phyloP scores from a whole-genome alignment of 2,113 vertebrate genomes.

The Mellivora capensis region DNA sequence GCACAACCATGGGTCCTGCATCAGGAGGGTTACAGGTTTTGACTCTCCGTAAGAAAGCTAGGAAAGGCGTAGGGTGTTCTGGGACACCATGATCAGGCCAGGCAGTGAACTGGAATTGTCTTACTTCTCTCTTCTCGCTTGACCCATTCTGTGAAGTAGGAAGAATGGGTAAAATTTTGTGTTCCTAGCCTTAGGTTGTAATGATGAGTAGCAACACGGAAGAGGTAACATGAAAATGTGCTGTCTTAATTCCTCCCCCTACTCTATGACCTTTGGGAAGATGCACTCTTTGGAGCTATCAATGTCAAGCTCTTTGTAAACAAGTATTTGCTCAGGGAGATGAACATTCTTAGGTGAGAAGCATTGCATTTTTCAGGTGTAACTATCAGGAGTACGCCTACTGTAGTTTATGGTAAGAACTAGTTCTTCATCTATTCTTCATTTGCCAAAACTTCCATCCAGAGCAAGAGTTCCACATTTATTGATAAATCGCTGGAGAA shows the following conservation, averaged over 20 bases:
- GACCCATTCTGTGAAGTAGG: constrained; percentile 91
- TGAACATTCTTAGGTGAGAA: background rate
- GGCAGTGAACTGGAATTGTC: constrained; percentile 99
- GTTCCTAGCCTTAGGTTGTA: background rate
- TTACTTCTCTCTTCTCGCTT: constrained; percentile 97
- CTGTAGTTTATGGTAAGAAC: background rate
- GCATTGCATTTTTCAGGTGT: constrained; percentile 15
- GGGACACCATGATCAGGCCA: constrained; percentile 99
- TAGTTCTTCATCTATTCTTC: constrained; percentile 34
- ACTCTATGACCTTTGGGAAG: background rate
- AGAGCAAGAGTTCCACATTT: constrained; percentile 13
- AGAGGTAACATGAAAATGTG: background rate
- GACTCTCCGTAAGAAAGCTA: constrained; percentile 96
- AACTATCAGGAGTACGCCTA: background rate
- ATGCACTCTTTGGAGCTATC: background rate
- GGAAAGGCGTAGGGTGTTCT: constrained; percentile 96
- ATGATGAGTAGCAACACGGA: background rate
- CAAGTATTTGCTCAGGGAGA: background rate
- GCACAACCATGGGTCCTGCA: constrained; percentile 98
- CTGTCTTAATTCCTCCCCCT: background rate
- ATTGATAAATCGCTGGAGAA: background rate
- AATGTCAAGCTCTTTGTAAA: background rate
- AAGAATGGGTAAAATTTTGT: constrained; percentile 38
- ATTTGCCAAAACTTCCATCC: constrained; percentile 19
- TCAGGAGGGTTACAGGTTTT: constrained; percentile 99